Conservation (phyloP, 2,888 invertebrate species). For the Thereva unica region DNA sequence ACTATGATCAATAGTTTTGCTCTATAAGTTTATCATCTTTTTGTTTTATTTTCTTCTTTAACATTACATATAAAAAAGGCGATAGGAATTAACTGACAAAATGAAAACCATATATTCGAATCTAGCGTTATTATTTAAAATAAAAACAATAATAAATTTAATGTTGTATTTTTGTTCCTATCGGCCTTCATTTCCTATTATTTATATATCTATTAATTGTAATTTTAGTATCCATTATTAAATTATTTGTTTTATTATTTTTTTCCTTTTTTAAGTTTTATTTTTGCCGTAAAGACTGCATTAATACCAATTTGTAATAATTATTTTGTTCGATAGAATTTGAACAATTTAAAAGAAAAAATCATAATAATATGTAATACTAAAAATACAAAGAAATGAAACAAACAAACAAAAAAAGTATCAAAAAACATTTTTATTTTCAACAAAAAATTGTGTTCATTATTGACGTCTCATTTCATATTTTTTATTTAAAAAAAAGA, state of each 20-base stretch:
- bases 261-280: slow-evolving; percentile 47
- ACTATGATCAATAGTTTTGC: slow-evolving; percentile 25
- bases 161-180: slow-evolving; percentile 30
- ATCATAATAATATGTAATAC: too few relatives aligned
- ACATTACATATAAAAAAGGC: slow-evolving; percentile 20
- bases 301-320: slow-evolving; percentile 54
- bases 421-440: background rate
- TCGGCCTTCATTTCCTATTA: slow-evolving; percentile 31
- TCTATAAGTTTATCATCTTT: slow-evolving; percentile 15
- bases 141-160: slow-evolving; percentile 19
- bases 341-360: slow-evolving; percentile 3
- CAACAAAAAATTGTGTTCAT: slow-evolving; percentile 22
- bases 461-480: slow-evolving; percentile 12
- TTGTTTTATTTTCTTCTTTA: too few relatives aligned
- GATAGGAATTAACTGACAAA: slow-evolving; percentile 32
- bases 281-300: slow-evolving; percentile 58
- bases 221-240: slow-evolving; percentile 36
- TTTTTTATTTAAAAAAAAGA: slow-evolving; percentile 10
- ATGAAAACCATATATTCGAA: slow-evolving; percentile 13
- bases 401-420: background rate
- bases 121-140: slow-evolving; percentile 24
- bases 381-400: too few relatives aligned
- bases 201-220: slow-evolving; percentile 30
- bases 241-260: slow-evolving; percentile 43
- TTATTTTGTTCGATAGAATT: slow-evolving; percentile 9